These are phyloP conservation scores for Geotrupes spiniger DNA, from an alignment of 2,888 invertebrate genomes.

Conservation along the genomic window DNA sequence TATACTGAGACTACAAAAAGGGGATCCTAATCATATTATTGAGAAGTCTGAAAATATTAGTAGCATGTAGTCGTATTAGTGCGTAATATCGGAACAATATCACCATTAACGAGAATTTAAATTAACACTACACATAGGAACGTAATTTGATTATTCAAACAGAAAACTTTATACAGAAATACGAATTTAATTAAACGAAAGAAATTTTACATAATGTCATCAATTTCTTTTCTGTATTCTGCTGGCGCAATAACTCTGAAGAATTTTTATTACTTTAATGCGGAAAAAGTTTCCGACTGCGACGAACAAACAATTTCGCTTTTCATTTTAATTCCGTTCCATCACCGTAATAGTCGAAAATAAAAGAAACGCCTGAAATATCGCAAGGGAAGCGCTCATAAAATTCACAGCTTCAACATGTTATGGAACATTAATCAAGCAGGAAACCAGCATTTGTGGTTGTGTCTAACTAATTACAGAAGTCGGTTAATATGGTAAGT, in stretches of 20 bases:
- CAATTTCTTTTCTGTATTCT: slow-evolving; percentile 16
- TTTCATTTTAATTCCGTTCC: slow-evolving; percentile 5
- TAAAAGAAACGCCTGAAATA: not conserved
- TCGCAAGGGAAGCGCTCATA: not conserved
- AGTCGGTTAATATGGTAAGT: slow-evolving; percentile 8
- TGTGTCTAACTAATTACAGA: slow-evolving; percentile 4
- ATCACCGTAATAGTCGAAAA: not conserved
- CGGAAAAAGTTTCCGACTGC: slow-evolving; percentile 12
- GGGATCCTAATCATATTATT: no score
- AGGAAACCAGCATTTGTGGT: slow-evolving; percentile 2
- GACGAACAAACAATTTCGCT: slow-evolving; percentile 6
- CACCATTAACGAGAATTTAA: no score
- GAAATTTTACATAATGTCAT: slow-evolving; percentile 21
- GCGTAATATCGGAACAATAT: no score
- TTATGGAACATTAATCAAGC: slow-evolving; percentile 11
- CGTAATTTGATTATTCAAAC: no score
- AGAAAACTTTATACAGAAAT: slow-evolving; percentile 7
- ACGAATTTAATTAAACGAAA: slow-evolving; percentile 17
- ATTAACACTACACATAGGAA: no score
- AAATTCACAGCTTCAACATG: not conserved
- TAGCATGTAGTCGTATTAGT: no score
- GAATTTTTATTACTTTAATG: slow-evolving; percentile 17
- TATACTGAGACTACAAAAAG: no score
- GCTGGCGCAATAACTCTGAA: slow-evolving; percentile 3
- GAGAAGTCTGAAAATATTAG: no score